phyloP scores from a whole-genome alignment of 2,797 vertebrate species.

The Pteronotus mesoamericanus region DNA sequence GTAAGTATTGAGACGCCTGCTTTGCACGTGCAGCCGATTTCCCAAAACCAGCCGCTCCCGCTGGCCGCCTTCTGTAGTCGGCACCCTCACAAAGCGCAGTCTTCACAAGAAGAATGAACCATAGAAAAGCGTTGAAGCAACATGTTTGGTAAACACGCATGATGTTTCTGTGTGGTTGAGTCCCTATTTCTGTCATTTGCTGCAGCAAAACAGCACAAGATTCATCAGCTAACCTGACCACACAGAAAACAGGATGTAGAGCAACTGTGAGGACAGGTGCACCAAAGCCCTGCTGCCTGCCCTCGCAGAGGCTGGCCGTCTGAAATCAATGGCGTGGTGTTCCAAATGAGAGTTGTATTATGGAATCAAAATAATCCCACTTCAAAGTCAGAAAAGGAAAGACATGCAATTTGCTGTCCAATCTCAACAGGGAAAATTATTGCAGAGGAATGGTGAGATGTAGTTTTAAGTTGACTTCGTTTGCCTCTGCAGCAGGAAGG shows the following conservation, averaged over 20 bases:
- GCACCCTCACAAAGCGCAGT: not conserved
- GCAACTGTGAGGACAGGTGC: not conserved
- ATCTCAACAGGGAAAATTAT: not conserved
- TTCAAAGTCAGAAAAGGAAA: not conserved
- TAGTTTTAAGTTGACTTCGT: not conserved
- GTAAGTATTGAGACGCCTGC: not conserved
- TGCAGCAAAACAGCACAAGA: slow-evolving; percentile 53
- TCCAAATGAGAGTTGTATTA: not conserved
- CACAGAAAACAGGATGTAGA: slow-evolving; percentile 43
- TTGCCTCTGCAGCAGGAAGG: not conserved
- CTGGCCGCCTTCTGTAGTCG: not conserved
- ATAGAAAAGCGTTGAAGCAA: not conserved
- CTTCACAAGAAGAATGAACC: not conserved
- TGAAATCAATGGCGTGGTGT: not conserved
- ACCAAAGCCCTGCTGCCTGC: not conserved
- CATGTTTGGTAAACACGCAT: not conserved
- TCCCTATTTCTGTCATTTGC: slow-evolving; percentile 47
- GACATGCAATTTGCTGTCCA: not conserved
- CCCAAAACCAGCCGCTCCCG: not conserved
- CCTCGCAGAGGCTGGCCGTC: not conserved
- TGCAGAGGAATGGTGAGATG: not conserved
- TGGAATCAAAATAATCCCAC: slow-evolving; percentile 5
- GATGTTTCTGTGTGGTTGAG: not conserved
- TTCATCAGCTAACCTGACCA: slow-evolving; percentile 44
- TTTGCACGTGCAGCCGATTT: not conserved